Evolutionary conservation across 2,888 invertebrate genomes (phyloP).

Genomic region (Cepaea hortensis): DNA sequence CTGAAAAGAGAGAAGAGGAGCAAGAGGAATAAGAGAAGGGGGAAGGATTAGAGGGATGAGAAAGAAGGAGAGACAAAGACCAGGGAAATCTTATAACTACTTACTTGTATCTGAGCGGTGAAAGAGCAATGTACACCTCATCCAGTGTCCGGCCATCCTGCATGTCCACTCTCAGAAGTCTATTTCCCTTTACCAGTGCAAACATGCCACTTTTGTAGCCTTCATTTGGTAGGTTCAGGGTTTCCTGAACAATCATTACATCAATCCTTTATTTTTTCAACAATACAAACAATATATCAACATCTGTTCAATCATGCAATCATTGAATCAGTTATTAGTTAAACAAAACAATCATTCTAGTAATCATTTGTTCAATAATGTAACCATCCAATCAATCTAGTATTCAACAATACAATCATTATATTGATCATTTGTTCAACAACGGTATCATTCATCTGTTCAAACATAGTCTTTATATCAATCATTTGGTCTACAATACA

Average conservation of each 20-base stretch:
- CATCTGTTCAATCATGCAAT: background rate
- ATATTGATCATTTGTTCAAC: too few relatives aligned
- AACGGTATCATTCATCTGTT: too few relatives aligned
- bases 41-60: background rate
- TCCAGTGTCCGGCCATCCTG: slow-evolving; percentile 34
- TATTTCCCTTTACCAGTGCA: slow-evolving; percentile 32
- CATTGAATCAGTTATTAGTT: background rate
- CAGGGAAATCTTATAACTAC: background rate
- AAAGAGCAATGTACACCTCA: slow-evolving; percentile 24
- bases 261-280: background rate
- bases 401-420: too few relatives aligned
- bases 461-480: too few relatives aligned
- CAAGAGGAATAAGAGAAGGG: too few relatives aligned
- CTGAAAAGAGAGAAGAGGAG: too few relatives aligned
- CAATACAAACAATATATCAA: background rate
- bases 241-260: slow-evolving; percentile 28
- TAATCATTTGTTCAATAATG: too few relatives aligned
- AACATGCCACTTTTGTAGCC: slow-evolving; percentile 34
- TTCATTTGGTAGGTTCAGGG: slow-evolving; percentile 8
- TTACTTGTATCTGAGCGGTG: slow-evolving; percentile 28
- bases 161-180: slow-evolving; percentile 33
- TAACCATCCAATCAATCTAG: too few relatives aligned
- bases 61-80: background rate
- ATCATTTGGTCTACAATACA: background rate
- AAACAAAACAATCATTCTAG: background rate